Base-by-base conservation (phyloP, 2,888 invertebrate species). In the Teleogryllus oceanicus region DNA sequence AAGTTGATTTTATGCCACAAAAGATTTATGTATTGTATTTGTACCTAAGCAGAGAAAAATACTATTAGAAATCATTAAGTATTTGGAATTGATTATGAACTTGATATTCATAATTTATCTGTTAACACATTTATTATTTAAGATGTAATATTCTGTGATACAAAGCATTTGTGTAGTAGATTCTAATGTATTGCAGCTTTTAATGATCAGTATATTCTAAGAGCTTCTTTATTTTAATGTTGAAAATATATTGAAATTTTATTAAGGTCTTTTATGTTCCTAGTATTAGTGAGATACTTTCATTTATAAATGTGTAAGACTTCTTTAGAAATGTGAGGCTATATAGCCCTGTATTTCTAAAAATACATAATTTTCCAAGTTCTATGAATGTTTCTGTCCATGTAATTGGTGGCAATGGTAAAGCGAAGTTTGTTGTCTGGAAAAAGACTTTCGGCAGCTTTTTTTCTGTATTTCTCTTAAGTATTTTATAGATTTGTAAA, bases 131-230 rank as follows among this genome's bases (percentile, higher is more conserved):
- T 62, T 62, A 62, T 62, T 62, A 62, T 62, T 62, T 62, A 62
- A 82, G 81, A 79, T 81, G 80, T 81, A 80, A 79, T 78, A 82
- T 81, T 81, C 82, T 82, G 82, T 82, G 82, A 82, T 82, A 82
- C 76, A 78, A 74, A 81, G 81, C 81, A 81, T 81, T 81, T 81
- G 80, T 80, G 80, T 37, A 37, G 37, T 37, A 37, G 37, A 37
- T 37, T 37, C 37, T 37, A 51, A 75, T 76, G 50, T 79, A 75
- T 13, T 78, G 50, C 50, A 51, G 21, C 50, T 78, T 51, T 50
- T 49, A 13, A 76, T 16, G 24, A 37, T 37, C 37, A 37, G 37
- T 37, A 37, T 37, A 37, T 37, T 37, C 5, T 37, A 37, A 37
- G 37, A 37, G 37, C 50, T 78, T 78, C 11, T 80, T 49, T 62